A percentile compares a stretch with the other conserved stretches of the same genome.
Evolutionary conservation across 1,140 invertebrate genomes (phyloP).

Genomic region (Cydia fagiglandana): DNA sequence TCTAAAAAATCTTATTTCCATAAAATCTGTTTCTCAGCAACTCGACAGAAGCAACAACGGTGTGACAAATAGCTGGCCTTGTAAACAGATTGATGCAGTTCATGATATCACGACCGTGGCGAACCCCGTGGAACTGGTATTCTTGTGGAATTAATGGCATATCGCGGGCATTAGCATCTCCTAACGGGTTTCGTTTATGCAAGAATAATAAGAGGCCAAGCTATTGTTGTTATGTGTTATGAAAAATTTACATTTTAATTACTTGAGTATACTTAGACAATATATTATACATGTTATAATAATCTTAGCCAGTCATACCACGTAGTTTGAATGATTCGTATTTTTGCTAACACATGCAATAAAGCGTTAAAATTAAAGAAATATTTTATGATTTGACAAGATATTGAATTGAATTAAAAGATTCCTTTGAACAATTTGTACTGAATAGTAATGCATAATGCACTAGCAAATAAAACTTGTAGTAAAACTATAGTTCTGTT

Average conservation of each 20-base stretch:
- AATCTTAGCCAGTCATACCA: no score
- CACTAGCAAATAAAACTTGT: no score
- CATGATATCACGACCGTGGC: conserved; percentile 23
- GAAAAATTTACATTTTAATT: background rate
- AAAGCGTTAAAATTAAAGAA: no score
- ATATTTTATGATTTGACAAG: no score
- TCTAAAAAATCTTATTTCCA: background rate
- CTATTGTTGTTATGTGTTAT: background rate
- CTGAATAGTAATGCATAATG: no score
- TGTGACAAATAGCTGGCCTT: conserved; percentile 24
- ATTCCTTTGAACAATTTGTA: no score
- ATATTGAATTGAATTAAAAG: no score
- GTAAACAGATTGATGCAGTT: conserved; percentile 13
- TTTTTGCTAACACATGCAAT: no score
- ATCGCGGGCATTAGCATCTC: conserved; percentile 28
- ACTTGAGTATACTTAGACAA: no score
- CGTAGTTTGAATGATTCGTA: no score
- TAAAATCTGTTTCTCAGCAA: background rate
- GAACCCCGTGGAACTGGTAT: conserved; percentile 21
- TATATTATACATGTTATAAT: no score
- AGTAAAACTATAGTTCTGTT: no score
- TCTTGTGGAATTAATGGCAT: conserved; percentile 7
- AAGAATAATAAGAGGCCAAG: background rate
- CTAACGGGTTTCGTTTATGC: conserved; percentile 17
- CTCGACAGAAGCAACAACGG: conserved; percentile 12